Percentiles rank a stretch among this genome's conserved stretches.
These are phyloP conservation scores for Conger conger DNA, from an alignment of 2,113 vertebrate genomes.

Conservation along the genomic window DNA sequence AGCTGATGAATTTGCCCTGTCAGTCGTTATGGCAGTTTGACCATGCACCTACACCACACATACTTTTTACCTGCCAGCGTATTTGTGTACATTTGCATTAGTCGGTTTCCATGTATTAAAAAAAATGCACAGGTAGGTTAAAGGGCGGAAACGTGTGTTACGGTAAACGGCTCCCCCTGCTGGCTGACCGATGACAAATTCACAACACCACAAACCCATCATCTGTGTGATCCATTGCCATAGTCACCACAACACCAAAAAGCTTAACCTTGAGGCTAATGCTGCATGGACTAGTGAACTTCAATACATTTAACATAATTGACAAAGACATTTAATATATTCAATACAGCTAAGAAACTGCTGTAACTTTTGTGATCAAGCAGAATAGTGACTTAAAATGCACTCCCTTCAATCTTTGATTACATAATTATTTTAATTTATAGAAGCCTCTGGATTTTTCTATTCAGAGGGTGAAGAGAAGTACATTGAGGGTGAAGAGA, in stretches of 20 bases:
- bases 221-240: not conserved
- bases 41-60: not conserved
- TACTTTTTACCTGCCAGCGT: not conserved
- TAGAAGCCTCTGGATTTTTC: too few relatives aligned
- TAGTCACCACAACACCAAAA: too few relatives aligned
- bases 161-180: not conserved
- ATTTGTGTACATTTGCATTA: not conserved
- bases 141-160: not conserved
- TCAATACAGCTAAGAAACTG: not conserved
- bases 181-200: not conserved
- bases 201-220: not conserved
- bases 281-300: not conserved
- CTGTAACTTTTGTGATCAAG: too few relatives aligned
- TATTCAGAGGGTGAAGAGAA: too few relatives aligned
- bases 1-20: not conserved
- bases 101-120: not conserved
- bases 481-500: too few relatives aligned
- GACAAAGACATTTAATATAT: too few relatives aligned
- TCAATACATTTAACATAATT: too few relatives aligned
- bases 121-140: not conserved
- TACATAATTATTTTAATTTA: too few relatives aligned
- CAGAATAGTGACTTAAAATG: too few relatives aligned
- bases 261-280: not conserved
- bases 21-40: not conserved
- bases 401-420: too few relatives aligned